Percentiles rank a stretch among this genome's conserved stretches.
Evolutionary conservation across 2,888 invertebrate genomes (phyloP).

Genomic region (Tanypteryx hageni): DNA sequence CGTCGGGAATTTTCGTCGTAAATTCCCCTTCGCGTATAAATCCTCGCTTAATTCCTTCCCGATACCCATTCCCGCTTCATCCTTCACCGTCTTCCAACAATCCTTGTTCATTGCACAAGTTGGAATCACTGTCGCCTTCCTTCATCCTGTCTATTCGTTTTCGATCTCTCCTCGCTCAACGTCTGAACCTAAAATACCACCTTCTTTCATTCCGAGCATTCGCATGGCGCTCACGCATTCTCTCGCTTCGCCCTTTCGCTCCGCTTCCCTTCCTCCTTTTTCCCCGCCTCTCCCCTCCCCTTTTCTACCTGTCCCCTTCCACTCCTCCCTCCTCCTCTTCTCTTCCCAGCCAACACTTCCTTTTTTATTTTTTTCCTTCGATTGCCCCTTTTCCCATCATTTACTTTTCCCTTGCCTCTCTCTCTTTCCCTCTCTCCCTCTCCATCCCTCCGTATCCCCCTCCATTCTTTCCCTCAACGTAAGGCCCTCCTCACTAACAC

Average conservation of each 20-base stretch:
- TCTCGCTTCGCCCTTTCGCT: not conserved
- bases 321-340: not conserved
- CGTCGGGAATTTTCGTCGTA: too few species aligned
- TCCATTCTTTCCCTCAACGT: not conserved
- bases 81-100: constrained; percentile 30
- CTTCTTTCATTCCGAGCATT: constrained; percentile 33
- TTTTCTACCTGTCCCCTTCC: not conserved
- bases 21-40: too few species aligned
- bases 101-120: constrained; percentile 42
- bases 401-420: not conserved
- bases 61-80: not conserved
- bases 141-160: constrained; percentile 41
- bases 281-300: not conserved
- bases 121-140: constrained; percentile 49
- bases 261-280: not conserved
- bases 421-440: not conserved
- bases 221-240: constrained; percentile 43
- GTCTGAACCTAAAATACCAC: not conserved
- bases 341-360: not conserved
- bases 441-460: not conserved
- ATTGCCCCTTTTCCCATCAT: not conserved
- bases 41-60: too few species aligned
- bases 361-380: not conserved
- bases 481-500: not conserved
- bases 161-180: not conserved